Evolutionary conservation across 92 coral and sea anemone genomes (phyloP).

Genomic region (Epizoanthus fatuus): DNA sequence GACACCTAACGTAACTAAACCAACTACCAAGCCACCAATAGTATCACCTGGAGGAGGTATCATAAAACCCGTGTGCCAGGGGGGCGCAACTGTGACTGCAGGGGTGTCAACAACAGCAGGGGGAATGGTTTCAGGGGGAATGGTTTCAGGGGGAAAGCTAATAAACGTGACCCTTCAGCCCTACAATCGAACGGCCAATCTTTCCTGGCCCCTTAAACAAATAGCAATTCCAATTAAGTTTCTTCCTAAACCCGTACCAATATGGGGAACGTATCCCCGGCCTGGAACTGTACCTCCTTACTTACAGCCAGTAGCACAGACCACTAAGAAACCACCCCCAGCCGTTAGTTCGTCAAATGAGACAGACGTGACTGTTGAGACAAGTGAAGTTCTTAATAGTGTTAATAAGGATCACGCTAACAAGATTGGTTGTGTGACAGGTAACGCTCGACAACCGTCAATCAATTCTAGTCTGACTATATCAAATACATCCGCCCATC

Average conservation of each 20-base stretch:
- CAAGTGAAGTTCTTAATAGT: conserved; percentile 19
- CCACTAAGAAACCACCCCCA: conserved; percentile 12
- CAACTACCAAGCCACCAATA: conserved; percentile 25
- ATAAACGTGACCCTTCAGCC: conserved; percentile 43
- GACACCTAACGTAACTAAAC: neutral
- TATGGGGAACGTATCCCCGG: neutral
- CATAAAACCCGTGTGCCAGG: conserved; percentile 11
- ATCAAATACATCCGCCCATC: neutral
- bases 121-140: conserved; percentile 22
- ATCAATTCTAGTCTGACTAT: neutral
- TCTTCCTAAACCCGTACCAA: conserved; percentile 34
- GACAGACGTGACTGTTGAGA: conserved; percentile 29
- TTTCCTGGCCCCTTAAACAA: conserved; percentile 25
- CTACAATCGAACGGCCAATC: conserved; percentile 43
- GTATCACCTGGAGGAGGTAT: conserved; percentile 28
- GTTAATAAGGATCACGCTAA: neutral
- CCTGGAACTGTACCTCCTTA: conserved; percentile 18
- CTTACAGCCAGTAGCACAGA: conserved; percentile 11
- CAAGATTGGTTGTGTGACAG: conserved; percentile 28
- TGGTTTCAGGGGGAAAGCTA: conserved; percentile 14
- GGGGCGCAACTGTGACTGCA: conserved; percentile 26
- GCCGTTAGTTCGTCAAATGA: neutral
- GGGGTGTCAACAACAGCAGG: neutral
- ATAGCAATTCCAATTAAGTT: conserved; percentile 36
- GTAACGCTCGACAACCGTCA: conserved; percentile 29